Conservation (phyloP, 2,888 invertebrate species). For the Eilema griseolum region DNA sequence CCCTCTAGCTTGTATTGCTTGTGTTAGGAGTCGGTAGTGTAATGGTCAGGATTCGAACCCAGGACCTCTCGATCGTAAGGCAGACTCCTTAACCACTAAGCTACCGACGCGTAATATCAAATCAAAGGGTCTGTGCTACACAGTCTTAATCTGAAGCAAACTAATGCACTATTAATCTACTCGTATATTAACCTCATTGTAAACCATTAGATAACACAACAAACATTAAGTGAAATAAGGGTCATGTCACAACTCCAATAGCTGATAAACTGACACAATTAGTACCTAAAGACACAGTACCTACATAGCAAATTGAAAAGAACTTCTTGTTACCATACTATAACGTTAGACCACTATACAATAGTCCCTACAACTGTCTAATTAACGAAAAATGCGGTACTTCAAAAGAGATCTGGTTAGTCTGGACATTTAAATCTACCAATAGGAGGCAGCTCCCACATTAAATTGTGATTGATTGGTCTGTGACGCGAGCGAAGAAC, state of each 20-base stretch:
- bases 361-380: constrained; percentile 33
- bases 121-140: accelerated
- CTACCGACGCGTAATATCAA: too few relatives aligned
- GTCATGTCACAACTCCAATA: constrained; percentile 28
- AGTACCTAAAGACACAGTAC: constrained; percentile 47
- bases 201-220: constrained; percentile 18
- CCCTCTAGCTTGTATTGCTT: too few relatives aligned
- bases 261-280: constrained; percentile 40
- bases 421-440: constrained; percentile 64
- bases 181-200: constrained; percentile 3
- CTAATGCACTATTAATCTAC: background rate
- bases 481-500: constrained; percentile 50
- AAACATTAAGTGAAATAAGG: background rate
- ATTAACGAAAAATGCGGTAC: constrained; percentile 22
- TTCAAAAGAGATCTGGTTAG: constrained; percentile 40
- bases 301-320: constrained; percentile 60
- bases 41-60: too few relatives aligned
- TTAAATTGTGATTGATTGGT: constrained; percentile 83
- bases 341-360: constrained; percentile 46
- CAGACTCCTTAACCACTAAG: too few relatives aligned
- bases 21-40: too few relatives aligned
- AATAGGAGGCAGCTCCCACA: constrained; percentile 70
- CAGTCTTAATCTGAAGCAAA: background rate
- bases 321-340: constrained; percentile 54
- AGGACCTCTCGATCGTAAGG: too few relatives aligned